Evolutionary conservation across 2,797 vertebrate species (phyloP).

Genomic region (Chaetodon trifasciatus): DNA sequence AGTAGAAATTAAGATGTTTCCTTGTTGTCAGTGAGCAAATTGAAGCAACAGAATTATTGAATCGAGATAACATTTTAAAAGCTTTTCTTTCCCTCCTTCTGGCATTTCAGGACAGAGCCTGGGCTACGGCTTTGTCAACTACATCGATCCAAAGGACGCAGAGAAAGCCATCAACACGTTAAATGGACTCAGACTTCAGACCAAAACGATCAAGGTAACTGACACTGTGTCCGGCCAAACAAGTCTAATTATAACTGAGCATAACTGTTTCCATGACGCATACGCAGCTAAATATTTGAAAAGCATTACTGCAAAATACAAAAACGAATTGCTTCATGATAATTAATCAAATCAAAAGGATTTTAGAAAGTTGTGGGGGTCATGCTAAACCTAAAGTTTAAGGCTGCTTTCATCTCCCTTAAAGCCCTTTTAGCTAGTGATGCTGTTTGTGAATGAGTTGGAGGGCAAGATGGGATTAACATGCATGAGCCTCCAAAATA

Average conservation of each 20-base stretch:
- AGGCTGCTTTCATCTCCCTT: constrained; percentile 42
- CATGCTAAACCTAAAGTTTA: constrained; percentile 30
- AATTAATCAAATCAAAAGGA: neutral
- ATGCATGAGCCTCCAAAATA: constrained; percentile 60
- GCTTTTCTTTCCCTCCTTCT: constrained; percentile 46
- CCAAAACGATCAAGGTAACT: constrained; percentile 99
- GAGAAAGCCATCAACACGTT: constrained; percentile 99
- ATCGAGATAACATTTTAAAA: constrained; percentile 37
- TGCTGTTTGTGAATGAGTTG: constrained; percentile 49
- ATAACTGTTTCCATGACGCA: neutral
- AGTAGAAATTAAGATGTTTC: constrained; percentile 18
- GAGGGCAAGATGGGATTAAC: constrained; percentile 64
- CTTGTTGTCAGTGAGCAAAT: constrained; percentile 27
- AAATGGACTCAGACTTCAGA: constrained; percentile 99
- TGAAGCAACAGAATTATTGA: neutral
- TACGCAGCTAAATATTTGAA: neutral
- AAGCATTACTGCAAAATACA: neutral
- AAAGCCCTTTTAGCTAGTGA: constrained; percentile 42
- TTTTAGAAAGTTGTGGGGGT: constrained; percentile 25
- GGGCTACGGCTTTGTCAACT: constrained; percentile 99
- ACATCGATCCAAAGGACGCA: constrained; percentile 97
- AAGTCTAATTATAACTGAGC: neutral
- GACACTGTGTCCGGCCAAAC: neutral
- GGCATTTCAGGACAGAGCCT: constrained; percentile 93
- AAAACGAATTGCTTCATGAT: neutral